phyloP scores from a whole-genome alignment of 2,797 vertebrate genomes.

The Scyliorhinus canicula region DNA sequence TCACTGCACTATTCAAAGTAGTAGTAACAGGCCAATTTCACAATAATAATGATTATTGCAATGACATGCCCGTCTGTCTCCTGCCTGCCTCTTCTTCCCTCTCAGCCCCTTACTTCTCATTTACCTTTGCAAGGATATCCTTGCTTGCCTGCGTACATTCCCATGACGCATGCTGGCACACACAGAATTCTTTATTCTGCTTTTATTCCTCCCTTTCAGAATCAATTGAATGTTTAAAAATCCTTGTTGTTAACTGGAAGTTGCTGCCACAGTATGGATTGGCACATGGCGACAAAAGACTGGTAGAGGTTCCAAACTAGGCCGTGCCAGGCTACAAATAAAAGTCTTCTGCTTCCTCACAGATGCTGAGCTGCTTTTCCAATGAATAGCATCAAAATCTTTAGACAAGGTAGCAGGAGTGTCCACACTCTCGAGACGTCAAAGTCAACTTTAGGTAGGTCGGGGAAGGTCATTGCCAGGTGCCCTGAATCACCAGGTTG shows the following conservation, averaged over 20 bases:
- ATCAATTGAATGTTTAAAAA: not conserved
- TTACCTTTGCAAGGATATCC: not conserved
- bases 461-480: not conserved
- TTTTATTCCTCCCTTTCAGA: not conserved
- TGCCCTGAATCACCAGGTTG: not conserved
- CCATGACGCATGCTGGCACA: not conserved
- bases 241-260: not conserved
- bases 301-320: not conserved
- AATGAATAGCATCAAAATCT: not conserved
- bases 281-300: not conserved
- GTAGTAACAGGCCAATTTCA: not conserved
- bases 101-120: not conserved
- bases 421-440: not conserved
- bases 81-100: not conserved
- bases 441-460: not conserved
- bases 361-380: not conserved
- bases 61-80: not conserved
- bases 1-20: not conserved
- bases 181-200: not conserved
- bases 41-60: not conserved
- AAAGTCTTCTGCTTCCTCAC: not conserved
- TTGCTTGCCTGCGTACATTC: not conserved
- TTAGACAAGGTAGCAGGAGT: not conserved
- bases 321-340: not conserved
- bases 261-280: not conserved